Base-by-base conservation (phyloP, 2,113 vertebrate species). In the Dromaius novaehollandiae region DNA sequence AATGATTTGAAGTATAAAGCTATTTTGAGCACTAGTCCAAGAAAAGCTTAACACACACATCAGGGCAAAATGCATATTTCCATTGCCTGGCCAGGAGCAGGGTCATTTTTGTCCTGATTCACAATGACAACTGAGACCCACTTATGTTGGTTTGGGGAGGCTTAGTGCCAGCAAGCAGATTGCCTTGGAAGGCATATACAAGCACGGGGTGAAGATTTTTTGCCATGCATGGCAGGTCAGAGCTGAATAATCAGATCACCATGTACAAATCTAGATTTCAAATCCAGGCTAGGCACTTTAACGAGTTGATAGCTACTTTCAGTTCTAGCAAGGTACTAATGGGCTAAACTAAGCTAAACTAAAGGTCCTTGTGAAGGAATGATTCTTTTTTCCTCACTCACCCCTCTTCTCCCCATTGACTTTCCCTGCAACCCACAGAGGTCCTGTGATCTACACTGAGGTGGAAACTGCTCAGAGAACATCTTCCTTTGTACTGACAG, bases 121-220 rank as follows among this genome's bases (percentile, higher is more conserved):
- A 96, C 85, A 95, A 28, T 79, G 93, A 94, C 87, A 96, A 60
- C 56, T 87, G 55, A 81, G 77, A 89, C 71, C 74, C 68, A 70
- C 77, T 97, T 96, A 80, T 0, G 1, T 70, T 13, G 71, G 77
- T 51, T 84, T 69, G 44, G 69, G 15, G 79, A 93, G 74, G 82
- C 82, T 70, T 53, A 91, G 48, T 87, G 82, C 85, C 87, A 94
- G 90, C 36, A 75, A 97, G 48, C 80, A 96, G 82, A 93, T 90
- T 95, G 85, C 85, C 61, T 88, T 83, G 71, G 70, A 97, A 96
- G 95, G 50, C 18, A 30, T 38, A 32, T 88, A 68, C 2, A 3
- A 87, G 60, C 2, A 3, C 40, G 68, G 60, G 32, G 48, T 48
- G 26, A 89, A 60, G 68, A 63, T 38, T 10, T 38, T 82, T 93